Conservation (phyloP, 1,140 invertebrate species). For the Drosophila sp. region DNA sequence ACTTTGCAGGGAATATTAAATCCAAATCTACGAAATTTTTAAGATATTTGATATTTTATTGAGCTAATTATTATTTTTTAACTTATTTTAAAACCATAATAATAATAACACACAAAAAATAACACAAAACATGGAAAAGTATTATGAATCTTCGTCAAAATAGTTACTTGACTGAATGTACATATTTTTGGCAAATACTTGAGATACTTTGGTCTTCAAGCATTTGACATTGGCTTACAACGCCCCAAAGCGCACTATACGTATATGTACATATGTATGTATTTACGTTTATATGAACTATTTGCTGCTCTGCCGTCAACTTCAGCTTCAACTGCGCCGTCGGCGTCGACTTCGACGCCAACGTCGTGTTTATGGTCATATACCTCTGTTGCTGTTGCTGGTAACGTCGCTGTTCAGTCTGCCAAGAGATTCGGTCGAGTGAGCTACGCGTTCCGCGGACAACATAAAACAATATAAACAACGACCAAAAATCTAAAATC, state of each 20-base stretch:
- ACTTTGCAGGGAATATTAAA: too few species aligned
- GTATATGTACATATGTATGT: not conserved
- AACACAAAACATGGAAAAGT: too few species aligned
- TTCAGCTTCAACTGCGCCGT: conserved; percentile 16
- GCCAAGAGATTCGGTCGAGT: conserved; percentile 70
- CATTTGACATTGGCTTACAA: conserved; percentile 74
- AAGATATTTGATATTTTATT: too few species aligned
- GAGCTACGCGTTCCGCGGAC: conserved; percentile 52
- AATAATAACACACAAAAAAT: too few species aligned
- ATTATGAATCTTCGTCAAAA: not conserved
- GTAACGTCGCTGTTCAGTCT: conserved; percentile 49
- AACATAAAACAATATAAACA: conserved; percentile 16
- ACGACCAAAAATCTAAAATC: conserved; percentile 20
- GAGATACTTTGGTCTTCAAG: not conserved
- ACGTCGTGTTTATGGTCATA: conserved; percentile 40
- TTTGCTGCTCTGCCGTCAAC: conserved; percentile 10
- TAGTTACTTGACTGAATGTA: not conserved
- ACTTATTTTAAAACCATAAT: too few species aligned
- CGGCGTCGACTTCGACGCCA: conserved; percentile 16
- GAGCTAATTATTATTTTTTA: too few species aligned
- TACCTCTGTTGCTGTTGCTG: conserved; percentile 31
- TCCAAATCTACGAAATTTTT: too few species aligned
- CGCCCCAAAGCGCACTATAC: conserved; percentile 17
- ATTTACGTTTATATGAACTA: not conserved
- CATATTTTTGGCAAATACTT: conserved; percentile 11